A percentile compares a stretch with the other conserved stretches of the same genome.
These are phyloP conservation scores for Sarcophaga subvicina DNA, from an alignment of 2,888 invertebrate species.

Conservation along the genomic window DNA sequence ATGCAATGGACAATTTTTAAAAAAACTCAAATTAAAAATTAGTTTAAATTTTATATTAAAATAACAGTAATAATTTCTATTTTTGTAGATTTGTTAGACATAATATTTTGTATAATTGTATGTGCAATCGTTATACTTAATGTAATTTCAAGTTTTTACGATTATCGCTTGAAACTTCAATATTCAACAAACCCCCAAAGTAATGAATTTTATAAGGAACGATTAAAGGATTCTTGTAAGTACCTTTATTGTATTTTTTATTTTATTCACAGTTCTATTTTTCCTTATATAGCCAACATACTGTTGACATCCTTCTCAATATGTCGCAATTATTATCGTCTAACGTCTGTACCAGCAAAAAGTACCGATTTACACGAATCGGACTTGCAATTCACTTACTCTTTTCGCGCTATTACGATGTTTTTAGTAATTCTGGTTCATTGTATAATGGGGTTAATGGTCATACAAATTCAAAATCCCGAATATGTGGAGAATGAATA, in stretches of 20 bases:
- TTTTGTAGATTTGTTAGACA: constrained; percentile 72
- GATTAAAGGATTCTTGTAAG: constrained; percentile 63
- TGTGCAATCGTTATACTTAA: constrained; percentile 41
- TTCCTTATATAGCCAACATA: constrained; percentile 4
- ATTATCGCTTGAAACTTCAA: constrained; percentile 71
- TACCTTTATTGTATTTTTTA: background rate
- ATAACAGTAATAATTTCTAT: background rate
- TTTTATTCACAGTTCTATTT: background rate
- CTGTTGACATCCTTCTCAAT: constrained; percentile 76
- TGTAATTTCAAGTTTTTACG: constrained; percentile 66
- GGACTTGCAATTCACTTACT: constrained; percentile 76
- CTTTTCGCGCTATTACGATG: constrained; percentile 75
- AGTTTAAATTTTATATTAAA: background rate
- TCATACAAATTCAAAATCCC: constrained; percentile 75
- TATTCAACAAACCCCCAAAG: constrained; percentile 35
- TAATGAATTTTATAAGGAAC: constrained; percentile 71
- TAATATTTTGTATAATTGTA: constrained; percentile 69
- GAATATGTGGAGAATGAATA: constrained; percentile 76
- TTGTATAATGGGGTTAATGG: constrained; percentile 73
- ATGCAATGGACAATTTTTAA: no score
- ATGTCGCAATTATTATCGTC: constrained; percentile 77
- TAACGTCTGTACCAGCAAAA: constrained; percentile 61
- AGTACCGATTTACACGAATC: constrained; percentile 36
- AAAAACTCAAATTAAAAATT: no score
- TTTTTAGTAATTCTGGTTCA: constrained; percentile 75